These are phyloP conservation scores for Liolophura sinensis DNA, from an alignment of 1,140 invertebrate species.

Conservation along the genomic window DNA sequence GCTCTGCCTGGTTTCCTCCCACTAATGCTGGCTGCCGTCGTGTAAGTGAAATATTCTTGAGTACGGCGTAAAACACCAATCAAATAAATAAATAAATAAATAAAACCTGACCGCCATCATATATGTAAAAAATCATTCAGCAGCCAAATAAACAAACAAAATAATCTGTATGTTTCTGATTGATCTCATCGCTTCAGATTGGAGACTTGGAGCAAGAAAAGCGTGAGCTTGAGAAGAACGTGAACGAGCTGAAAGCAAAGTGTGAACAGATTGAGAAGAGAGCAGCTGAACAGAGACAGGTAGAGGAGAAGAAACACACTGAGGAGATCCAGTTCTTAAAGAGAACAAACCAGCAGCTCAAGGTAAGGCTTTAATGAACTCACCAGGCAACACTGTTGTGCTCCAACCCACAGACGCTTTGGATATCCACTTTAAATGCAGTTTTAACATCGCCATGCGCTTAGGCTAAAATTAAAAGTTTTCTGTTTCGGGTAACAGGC, in stretches of 20 bases:
- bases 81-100: no score
- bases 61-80: no score
- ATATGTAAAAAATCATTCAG: no score
- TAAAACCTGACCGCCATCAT: no score
- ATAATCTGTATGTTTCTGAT: neutral
- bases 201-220: constrained; percentile 72
- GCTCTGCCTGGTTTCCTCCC: no score
- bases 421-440: neutral
- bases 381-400: neutral
- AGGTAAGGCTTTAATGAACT: constrained; percentile 64
- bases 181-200: constrained; percentile 54
- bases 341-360: constrained; percentile 91
- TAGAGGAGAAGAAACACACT: constrained; percentile 87
- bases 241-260: constrained; percentile 80
- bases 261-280: constrained; percentile 83
- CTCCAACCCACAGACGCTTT: neutral
- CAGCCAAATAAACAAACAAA: no score
- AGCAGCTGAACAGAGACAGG: constrained; percentile 79
- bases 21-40: no score
- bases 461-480: constrained; percentile 9
- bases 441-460: constrained; percentile 2
- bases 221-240: constrained; percentile 73
- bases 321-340: constrained; percentile 91
- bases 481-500: neutral
- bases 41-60: no score